These are phyloP conservation scores for Allacma fusca DNA, from an alignment of 2,888 invertebrate species.

Conservation along the genomic window DNA sequence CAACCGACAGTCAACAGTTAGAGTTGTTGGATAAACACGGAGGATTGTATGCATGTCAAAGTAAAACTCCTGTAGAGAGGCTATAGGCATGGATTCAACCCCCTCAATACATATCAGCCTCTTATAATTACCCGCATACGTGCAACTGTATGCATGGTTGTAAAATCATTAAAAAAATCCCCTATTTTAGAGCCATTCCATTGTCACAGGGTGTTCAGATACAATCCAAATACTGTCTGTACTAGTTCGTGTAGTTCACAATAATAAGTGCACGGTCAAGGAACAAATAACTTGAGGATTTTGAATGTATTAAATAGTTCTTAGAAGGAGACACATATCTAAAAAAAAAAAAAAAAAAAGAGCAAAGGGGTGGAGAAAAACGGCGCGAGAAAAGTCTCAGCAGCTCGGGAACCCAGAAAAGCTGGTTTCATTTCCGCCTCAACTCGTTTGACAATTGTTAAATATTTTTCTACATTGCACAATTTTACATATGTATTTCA, in stretches of 20 bases:
- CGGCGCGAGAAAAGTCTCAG: constrained; percentile 46
- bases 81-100: neutral
- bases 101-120: too few species aligned
- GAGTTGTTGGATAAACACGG: constrained; percentile 33
- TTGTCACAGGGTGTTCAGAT: neutral
- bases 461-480: constrained; percentile 12
- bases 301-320: neutral
- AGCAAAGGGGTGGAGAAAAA: constrained; percentile 43
- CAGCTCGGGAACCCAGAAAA: constrained; percentile 37
- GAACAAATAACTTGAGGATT: neutral
- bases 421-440: constrained; percentile 51
- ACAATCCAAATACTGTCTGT: neutral
- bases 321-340: neutral
- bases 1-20: constrained; percentile 49
- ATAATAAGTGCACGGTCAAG: constrained; percentile 5
- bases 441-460: constrained; percentile 14
- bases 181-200: too few species aligned
- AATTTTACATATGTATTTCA: neutral
- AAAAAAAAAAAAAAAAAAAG: neutral
- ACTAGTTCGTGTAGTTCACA: too few species aligned
- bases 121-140: too few species aligned
- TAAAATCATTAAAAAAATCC: too few species aligned
- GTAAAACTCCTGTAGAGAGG: too few species aligned
- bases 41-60: neutral
- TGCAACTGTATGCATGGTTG: too few species aligned